Conservation (phyloP, 2,797 vertebrate species). For the Xiphorhynchus erythropygius region DNA sequence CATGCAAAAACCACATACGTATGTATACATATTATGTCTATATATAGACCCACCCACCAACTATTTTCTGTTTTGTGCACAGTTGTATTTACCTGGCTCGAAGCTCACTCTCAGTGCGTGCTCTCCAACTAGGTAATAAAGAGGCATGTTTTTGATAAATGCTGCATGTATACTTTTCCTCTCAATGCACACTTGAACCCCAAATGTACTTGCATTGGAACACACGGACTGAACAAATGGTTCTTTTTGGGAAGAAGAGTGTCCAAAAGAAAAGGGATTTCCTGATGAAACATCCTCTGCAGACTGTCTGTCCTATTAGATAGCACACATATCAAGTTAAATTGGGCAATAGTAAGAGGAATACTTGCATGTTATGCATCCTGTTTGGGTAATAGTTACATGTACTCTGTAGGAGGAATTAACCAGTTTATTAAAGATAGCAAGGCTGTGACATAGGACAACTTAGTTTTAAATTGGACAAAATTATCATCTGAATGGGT, state of each 20-base stretch:
- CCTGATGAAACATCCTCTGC: conserved; percentile 19
- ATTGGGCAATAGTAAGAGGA: background rate
- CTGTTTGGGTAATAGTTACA: background rate
- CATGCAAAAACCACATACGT: background rate
- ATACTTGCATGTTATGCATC: background rate
- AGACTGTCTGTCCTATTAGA: conserved; percentile 35
- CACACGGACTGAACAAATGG: background rate
- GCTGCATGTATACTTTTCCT: conserved; percentile 18
- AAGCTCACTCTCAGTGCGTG: conserved; percentile 36
- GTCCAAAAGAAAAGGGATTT: background rate
- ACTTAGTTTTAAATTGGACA: background rate
- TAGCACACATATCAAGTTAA: background rate
- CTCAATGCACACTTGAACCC: conserved; percentile 61
- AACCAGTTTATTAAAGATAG: background rate
- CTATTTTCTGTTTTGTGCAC: background rate
- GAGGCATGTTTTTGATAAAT: conserved; percentile 29
- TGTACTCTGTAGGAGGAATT: background rate
- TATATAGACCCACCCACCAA: background rate
- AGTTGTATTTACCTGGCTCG: conserved; percentile 62
- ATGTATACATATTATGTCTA: background rate
- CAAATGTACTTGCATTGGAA: conserved; percentile 54
- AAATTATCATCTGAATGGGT: background rate
- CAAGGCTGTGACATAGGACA: background rate
- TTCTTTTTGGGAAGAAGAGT: background rate
- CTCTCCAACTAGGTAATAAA: conserved; percentile 59